Evolutionary conservation across 2,888 invertebrate genomes (phyloP).

Genomic region (Cenopis cana): DNA sequence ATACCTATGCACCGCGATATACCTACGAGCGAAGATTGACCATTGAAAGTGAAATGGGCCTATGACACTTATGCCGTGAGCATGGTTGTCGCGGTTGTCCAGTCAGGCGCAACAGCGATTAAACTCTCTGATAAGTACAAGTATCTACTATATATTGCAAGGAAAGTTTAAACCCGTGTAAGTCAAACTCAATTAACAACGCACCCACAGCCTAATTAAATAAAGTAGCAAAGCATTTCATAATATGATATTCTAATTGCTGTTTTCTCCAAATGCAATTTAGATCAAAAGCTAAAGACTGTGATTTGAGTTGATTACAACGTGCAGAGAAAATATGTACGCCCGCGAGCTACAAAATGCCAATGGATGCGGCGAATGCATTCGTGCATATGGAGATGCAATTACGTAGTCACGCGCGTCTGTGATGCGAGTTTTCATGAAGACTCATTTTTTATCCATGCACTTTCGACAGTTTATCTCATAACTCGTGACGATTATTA

Average conservation of each 20-base stretch:
- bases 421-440: constrained; percentile 43
- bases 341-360: constrained; percentile 29
- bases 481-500: constrained; percentile 31
- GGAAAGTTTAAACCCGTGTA: constrained; percentile 10
- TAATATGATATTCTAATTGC: constrained; percentile 40
- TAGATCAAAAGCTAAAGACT: constrained; percentile 25
- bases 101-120: constrained; percentile 24
- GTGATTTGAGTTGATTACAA: constrained; percentile 37
- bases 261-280: constrained; percentile 41
- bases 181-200: constrained; percentile 7
- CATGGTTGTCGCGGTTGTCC: neutral
- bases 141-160: neutral
- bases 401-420: constrained; percentile 55
- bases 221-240: constrained; percentile 30
- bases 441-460: constrained; percentile 41
- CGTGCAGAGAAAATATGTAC: constrained; percentile 36
- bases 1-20: neutral
- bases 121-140: neutral
- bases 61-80: neutral
- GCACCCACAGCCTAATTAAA: constrained; percentile 36
- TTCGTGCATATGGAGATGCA: constrained; percentile 47
- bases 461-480: constrained; percentile 47
- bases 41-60: constrained; percentile 33
- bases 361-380: constrained; percentile 30
- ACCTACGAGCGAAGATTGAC: constrained; percentile 15